Evolutionary conservation across 1,140 invertebrate species (phyloP).

Genomic region (Pogonognathellus flavescens): DNA sequence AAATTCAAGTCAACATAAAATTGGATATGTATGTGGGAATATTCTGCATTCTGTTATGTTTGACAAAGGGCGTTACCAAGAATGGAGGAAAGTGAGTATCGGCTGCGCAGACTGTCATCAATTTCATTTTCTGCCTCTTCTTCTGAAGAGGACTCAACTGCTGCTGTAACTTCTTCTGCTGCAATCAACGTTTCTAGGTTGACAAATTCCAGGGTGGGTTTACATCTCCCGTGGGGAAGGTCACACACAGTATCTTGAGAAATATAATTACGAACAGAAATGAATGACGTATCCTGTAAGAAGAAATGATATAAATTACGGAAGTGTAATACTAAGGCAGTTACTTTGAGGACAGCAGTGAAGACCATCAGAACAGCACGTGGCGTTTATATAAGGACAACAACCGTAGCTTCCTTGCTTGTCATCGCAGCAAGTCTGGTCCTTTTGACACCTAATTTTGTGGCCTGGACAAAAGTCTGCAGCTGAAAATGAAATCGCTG

Average conservation of each 20-base stretch:
- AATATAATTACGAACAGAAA: background rate
- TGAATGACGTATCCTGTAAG: background rate
- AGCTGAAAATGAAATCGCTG: background rate
- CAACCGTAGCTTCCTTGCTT: slow-evolving; percentile 59
- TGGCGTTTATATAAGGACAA: slow-evolving; percentile 60
- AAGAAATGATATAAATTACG: background rate
- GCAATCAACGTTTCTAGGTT: background rate
- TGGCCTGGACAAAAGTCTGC: slow-evolving; percentile 54
- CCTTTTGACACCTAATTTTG: slow-evolving; percentile 41
- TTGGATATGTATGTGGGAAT: no score
- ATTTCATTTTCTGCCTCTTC: background rate
- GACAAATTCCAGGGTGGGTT: background rate
- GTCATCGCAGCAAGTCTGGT: slow-evolving; percentile 58
- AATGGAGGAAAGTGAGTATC: background rate
- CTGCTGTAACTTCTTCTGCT: no score
- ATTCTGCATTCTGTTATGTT: background rate
- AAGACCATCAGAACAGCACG: slow-evolving; percentile 57
- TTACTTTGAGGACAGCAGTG: slow-evolving; percentile 60
- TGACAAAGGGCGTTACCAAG: background rate
- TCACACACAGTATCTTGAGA: slow-evolving; percentile 6
- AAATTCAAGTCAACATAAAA: no score
- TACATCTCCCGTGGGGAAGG: background rate
- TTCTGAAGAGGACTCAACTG: background rate
- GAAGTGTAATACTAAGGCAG: background rate
- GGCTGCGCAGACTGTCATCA: background rate